phyloP scores from a whole-genome alignment of 1,140 invertebrate genomes.

The Drosophila seguyi region DNA sequence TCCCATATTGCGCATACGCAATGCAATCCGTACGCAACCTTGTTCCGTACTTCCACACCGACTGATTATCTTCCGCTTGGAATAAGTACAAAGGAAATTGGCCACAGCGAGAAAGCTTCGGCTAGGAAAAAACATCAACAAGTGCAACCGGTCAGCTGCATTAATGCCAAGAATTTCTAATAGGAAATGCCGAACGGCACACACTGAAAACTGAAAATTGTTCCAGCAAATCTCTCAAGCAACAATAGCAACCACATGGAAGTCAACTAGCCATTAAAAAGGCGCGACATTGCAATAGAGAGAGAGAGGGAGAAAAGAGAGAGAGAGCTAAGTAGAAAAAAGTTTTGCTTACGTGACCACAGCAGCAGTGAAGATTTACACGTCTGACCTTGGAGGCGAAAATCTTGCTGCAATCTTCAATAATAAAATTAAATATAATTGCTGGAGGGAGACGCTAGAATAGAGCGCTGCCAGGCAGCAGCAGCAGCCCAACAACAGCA shows the following conservation, averaged over 20 bases:
- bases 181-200: slow-evolving; percentile 55
- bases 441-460: slow-evolving; percentile 62
- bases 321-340: slow-evolving; percentile 35
- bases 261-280: slow-evolving; percentile 68
- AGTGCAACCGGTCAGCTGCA: slow-evolving; percentile 59
- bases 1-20: slow-evolving; percentile 62
- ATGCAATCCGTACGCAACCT: slow-evolving; percentile 40
- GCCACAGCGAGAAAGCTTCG: slow-evolving; percentile 32
- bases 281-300: slow-evolving; percentile 52
- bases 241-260: slow-evolving; percentile 27
- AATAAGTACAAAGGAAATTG: slow-evolving; percentile 58
- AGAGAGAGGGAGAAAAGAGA: slow-evolving; percentile 8
- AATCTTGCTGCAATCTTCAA: slow-evolving; percentile 82
- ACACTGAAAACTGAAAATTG: slow-evolving; percentile 28
- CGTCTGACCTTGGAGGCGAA: slow-evolving; percentile 78
- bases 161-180: slow-evolving; percentile 63
- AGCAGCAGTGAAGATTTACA: slow-evolving; percentile 73
- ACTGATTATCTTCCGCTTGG: slow-evolving; percentile 56
- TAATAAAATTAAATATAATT: slow-evolving; percentile 84
- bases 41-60: slow-evolving; percentile 13
- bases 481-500: slow-evolving; percentile 33
- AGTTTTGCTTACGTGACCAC: slow-evolving; percentile 76
- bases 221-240: slow-evolving; percentile 32
- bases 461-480: slow-evolving; percentile 44
- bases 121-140: slow-evolving; percentile 33